phyloP scores from a whole-genome alignment of 2,113 vertebrate genomes.

The Sorex fumeus region DNA sequence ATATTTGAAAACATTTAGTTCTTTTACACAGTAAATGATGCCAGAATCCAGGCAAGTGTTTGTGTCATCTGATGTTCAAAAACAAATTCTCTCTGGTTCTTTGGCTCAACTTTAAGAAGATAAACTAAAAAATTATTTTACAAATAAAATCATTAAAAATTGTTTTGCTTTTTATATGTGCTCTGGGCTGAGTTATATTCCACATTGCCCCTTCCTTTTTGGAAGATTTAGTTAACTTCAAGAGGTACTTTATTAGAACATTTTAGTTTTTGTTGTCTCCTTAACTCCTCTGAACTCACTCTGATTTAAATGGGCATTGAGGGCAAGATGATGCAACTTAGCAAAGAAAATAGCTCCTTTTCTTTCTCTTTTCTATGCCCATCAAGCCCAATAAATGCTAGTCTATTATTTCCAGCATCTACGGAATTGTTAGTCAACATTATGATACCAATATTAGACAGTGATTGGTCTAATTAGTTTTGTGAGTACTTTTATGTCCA shows the following conservation, averaged over 20 bases:
- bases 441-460: conserved; percentile 31
- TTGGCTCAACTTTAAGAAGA: conserved; percentile 15
- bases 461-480: conserved; percentile 59
- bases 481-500: conserved; percentile 44
- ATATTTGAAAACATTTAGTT: not conserved
- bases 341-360: not conserved
- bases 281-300: not conserved
- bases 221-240: conserved; percentile 30
- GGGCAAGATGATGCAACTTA: not conserved
- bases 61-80: not conserved
- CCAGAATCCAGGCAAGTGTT: not conserved
- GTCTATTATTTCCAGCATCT: conserved; percentile 50
- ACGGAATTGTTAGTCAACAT: conserved; percentile 59
- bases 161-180: not conserved
- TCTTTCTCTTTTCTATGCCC: not conserved
- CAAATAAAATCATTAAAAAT: not conserved
- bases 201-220: not conserved
- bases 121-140: not conserved
- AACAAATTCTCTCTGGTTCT: not conserved
- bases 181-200: not conserved
- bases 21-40: not conserved
- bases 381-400: not conserved
- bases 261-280: not conserved
- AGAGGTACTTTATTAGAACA: not conserved
- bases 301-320: not conserved